Percentiles rank a stretch among this genome's conserved stretches.
phyloP scores from a whole-genome alignment of 2,113 vertebrate genomes.

The Maccullochella peelii region DNA sequence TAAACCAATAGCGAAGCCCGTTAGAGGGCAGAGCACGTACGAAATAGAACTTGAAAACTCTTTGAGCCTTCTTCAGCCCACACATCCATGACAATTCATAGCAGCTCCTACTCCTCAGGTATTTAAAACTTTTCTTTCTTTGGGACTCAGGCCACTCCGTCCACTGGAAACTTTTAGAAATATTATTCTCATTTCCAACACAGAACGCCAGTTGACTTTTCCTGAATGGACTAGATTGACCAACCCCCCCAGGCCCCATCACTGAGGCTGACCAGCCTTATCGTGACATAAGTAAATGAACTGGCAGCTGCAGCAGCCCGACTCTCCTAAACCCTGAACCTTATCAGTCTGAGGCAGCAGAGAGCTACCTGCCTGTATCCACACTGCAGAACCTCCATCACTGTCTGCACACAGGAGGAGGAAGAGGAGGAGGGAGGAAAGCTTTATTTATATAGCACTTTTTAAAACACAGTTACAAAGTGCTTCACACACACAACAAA shows the following conservation, averaged over 20 bases:
- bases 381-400: slow-evolving; percentile 41
- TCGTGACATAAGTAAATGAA: slow-evolving; percentile 39
- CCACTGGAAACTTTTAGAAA: slow-evolving; percentile 7
- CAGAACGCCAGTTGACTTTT: neutral
- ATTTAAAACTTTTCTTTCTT: neutral
- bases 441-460: too few species aligned
- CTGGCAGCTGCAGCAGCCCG: slow-evolving; percentile 8
- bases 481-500: too few species aligned
- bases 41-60: too few species aligned
- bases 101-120: neutral
- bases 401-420: slow-evolving; percentile 27
- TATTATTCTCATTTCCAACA: slow-evolving; percentile 11
- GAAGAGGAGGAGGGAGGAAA: neutral
- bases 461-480: too few species aligned
- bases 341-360: slow-evolving; percentile 52
- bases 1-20: too few species aligned
- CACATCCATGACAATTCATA: too few species aligned
- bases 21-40: too few species aligned
- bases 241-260: neutral
- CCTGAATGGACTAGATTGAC: slow-evolving; percentile 38
- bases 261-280: slow-evolving; percentile 11
- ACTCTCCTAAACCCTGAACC: slow-evolving; percentile 21
- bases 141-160: neutral
- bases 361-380: neutral
- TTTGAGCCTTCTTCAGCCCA: too few species aligned